A percentile compares a stretch with the other conserved stretches of the same genome.
These are phyloP conservation scores for Pteria penguin DNA, from an alignment of 2,888 invertebrate species.

Conservation along the genomic window DNA sequence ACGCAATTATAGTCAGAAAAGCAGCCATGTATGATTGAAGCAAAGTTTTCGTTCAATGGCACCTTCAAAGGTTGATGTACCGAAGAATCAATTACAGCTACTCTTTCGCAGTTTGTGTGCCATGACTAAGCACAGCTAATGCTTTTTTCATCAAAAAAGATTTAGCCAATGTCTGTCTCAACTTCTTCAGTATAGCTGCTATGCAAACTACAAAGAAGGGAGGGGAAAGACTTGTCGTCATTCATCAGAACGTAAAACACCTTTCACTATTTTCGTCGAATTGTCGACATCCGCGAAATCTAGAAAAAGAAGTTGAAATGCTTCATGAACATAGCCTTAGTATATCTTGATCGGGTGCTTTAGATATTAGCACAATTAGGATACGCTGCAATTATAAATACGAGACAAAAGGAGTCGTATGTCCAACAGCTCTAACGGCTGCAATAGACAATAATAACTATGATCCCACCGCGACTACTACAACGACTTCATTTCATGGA, in stretches of 20 bases:
- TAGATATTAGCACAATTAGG: constrained; percentile 56
- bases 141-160: no score
- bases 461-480: constrained; percentile 51
- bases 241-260: constrained; percentile 11
- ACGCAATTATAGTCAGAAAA: constrained; percentile 53
- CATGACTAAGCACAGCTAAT: constrained; percentile 51
- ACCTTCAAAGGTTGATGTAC: constrained; percentile 40
- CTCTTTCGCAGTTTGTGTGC: constrained; percentile 37
- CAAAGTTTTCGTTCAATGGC: constrained; percentile 40
- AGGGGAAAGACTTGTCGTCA: neutral
- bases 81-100: constrained; percentile 30
- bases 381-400: no score
- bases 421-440: constrained; percentile 44
- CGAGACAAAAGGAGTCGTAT: constrained; percentile 45
- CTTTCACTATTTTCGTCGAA: neutral
- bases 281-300: constrained; percentile 43
- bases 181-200: constrained; percentile 16
- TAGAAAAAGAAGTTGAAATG: constrained; percentile 39
- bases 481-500: constrained; percentile 38
- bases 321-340: constrained; percentile 47
- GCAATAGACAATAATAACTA: constrained; percentile 61
- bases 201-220: neutral
- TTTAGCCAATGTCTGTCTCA: no score
- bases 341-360: constrained; percentile 58
- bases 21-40: constrained; percentile 50